These are phyloP conservation scores for Gasterosteus aculeatus DNA, from an alignment of 2,113 vertebrate species.

Conservation along the genomic window DNA sequence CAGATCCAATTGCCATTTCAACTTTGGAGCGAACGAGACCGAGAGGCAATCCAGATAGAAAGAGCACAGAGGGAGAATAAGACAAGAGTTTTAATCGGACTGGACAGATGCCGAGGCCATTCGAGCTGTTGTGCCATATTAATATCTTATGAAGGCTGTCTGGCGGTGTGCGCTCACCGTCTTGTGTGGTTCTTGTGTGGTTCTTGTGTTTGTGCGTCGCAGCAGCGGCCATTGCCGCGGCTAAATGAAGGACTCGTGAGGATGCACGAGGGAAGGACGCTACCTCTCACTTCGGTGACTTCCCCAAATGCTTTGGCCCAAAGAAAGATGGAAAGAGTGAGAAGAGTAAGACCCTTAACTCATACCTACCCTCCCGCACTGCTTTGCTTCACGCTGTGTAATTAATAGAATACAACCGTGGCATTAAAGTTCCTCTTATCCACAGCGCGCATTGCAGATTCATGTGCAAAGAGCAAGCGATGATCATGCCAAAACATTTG, in stretches of 20 bases:
- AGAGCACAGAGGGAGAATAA: slow-evolving; percentile 56
- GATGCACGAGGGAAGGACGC: slow-evolving; percentile 65
- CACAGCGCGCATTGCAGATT: slow-evolving; percentile 17
- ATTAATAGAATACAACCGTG: slow-evolving; percentile 18
- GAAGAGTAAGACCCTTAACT: slow-evolving; percentile 66
- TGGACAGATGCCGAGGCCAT: slow-evolving; percentile 76
- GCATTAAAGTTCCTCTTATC: slow-evolving; percentile 18
- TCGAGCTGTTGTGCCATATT: slow-evolving; percentile 74
- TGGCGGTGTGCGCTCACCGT: slow-evolving; percentile 69
- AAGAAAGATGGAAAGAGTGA: slow-evolving; percentile 73
- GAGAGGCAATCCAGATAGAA: slow-evolving; percentile 73
- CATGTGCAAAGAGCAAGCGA: slow-evolving; percentile 26
- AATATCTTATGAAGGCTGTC: slow-evolving; percentile 79
- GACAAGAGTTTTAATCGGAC: slow-evolving; percentile 70
- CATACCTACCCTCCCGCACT: background rate
- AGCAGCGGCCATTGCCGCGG: slow-evolving; percentile 58
- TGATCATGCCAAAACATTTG: slow-evolving; percentile 51
- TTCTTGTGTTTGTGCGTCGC: slow-evolving; percentile 71
- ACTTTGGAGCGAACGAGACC: slow-evolving; percentile 73
- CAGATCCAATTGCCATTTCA: slow-evolving; percentile 80
- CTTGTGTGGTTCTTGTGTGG: slow-evolving; percentile 73
- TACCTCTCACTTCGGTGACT: slow-evolving; percentile 65
- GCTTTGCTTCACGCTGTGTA: slow-evolving; percentile 25
- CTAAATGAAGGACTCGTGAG: slow-evolving; percentile 72
- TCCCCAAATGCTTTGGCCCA: slow-evolving; percentile 75